These are phyloP conservation scores for Mantis religiosa DNA, from an alignment of 2,888 invertebrate species.

Conservation along the genomic window DNA sequence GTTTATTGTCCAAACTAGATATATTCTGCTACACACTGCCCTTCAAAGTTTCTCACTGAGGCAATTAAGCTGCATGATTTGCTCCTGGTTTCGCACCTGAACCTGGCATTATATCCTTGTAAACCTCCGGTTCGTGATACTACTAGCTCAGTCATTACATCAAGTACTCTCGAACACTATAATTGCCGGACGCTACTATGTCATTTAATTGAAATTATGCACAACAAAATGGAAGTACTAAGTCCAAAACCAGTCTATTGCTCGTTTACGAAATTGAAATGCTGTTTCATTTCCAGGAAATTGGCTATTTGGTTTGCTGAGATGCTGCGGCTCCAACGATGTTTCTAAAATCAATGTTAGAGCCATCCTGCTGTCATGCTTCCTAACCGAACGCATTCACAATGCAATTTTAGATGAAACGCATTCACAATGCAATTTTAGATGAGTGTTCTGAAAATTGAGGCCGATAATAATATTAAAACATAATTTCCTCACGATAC, in stretches of 20 bases:
- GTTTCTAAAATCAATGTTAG: no score
- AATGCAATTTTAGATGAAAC: no score
- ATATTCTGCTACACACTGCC: not conserved
- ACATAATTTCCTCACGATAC: no score
- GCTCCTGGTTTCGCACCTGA: not conserved
- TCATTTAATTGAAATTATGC: not conserved
- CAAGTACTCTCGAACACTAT: not conserved
- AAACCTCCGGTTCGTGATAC: not conserved
- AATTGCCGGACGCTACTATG: not conserved
- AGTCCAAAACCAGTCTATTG: not conserved
- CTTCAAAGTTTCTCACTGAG: not conserved
- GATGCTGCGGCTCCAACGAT: not conserved
- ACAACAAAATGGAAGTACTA: not conserved
- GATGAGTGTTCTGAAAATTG: no score
- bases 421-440: no score
- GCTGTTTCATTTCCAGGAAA: not conserved
- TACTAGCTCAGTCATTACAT: not conserved
- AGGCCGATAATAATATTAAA: no score
- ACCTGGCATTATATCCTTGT: not conserved
- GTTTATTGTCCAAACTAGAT: not conserved
- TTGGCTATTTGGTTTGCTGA: not conserved
- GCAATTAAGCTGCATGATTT: not conserved
- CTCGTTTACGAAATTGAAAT: not conserved
- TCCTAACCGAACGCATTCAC: no score
- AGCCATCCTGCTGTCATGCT: no score